Conservation (phyloP, 2,113 vertebrate genomes). For the Salvelinus namaycush region DNA sequence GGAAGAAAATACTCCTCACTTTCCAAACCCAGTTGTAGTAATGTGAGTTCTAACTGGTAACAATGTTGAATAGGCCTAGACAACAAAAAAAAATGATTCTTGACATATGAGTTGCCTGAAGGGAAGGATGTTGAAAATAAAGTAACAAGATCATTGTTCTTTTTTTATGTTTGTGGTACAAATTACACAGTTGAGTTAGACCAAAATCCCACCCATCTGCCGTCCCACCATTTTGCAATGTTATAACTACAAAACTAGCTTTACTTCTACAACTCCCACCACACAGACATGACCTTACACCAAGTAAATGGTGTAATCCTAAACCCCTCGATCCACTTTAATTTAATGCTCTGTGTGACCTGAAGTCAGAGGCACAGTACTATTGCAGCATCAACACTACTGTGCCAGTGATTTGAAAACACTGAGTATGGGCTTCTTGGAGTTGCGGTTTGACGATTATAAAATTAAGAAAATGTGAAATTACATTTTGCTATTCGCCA, state of each 20-base stretch:
- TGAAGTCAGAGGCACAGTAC: conserved; percentile 15
- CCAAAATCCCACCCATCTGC: too few relatives aligned
- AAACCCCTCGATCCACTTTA: conserved; percentile 45
- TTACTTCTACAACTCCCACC: background rate
- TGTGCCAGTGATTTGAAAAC: too few relatives aligned
- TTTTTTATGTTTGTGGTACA: too few relatives aligned
- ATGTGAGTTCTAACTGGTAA: background rate
- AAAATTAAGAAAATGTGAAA: too few relatives aligned
- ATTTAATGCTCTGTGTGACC: conserved; percentile 28
- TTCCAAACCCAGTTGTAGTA: background rate
- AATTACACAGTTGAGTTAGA: too few relatives aligned
- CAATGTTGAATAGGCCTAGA: too few relatives aligned
- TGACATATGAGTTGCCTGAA: too few relatives aligned
- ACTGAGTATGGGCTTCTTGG: too few relatives aligned
- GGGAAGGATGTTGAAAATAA: too few relatives aligned
- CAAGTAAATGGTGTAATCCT: conserved; percentile 34
- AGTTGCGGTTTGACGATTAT: too few relatives aligned
- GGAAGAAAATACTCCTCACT: background rate
- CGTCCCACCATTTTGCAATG: background rate
- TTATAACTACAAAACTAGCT: background rate
- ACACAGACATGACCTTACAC: conserved; percentile 14
- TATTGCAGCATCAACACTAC: background rate
- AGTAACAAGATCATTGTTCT: too few relatives aligned
- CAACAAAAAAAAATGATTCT: too few relatives aligned
- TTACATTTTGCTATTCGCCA: background rate